Evolutionary conservation across 2,797 vertebrate species (phyloP).

Genomic region (Babyrousa celebensis): DNA sequence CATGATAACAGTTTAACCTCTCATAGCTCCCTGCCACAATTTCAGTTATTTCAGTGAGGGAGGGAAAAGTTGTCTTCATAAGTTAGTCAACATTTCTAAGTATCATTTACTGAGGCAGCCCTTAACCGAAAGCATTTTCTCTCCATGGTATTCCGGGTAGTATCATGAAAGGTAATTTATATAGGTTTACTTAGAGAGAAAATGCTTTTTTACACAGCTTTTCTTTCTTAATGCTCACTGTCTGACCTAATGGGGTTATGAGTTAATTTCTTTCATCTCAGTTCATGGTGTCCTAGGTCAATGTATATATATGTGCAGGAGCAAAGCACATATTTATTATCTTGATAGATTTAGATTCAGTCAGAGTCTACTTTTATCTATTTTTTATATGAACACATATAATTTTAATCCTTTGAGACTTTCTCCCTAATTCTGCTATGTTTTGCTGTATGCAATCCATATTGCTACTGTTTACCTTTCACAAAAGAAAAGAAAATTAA

Average conservation of each 20-base stretch:
- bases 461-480: neutral
- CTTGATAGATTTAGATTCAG: neutral
- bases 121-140: neutral
- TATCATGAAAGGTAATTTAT: constrained; percentile 7
- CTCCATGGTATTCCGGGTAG: neutral
- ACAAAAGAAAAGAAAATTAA: neutral
- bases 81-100: neutral
- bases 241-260: neutral
- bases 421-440: neutral
- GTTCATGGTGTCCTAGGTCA: neutral
- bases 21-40: neutral
- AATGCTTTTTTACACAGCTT: neutral
- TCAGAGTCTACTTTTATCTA: neutral
- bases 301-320: neutral
- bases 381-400: neutral
- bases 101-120: neutral
- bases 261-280: neutral
- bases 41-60: constrained; percentile 21
- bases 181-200: neutral
- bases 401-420: constrained; percentile 51
- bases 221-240: neutral
- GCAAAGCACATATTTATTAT: constrained; percentile 40
- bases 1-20: neutral
- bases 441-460: neutral
- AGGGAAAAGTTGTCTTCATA: neutral